Base-by-base conservation (phyloP, 2,888 invertebrate species). In the Athrips mouffetella region DNA sequence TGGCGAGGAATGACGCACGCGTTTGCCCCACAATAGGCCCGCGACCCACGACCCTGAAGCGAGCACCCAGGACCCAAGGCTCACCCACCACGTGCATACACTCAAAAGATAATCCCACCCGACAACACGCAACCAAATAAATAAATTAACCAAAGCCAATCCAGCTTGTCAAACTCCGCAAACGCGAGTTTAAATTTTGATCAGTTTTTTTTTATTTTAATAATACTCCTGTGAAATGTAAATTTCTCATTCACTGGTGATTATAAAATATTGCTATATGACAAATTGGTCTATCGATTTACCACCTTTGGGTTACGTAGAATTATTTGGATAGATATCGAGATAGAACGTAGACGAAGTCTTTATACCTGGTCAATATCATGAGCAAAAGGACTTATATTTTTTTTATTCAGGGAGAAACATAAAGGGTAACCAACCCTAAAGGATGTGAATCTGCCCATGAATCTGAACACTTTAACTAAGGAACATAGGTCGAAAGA, bases 101-200 rank as follows among this genome's bases (percentile, higher is more conserved):
- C 65, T 71, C 71, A 46, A 58, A 50, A 73, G 83, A 82, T 85
- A 83, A 85, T 83, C 85, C 67, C 65, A 51, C 54, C 61, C 63
- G 60, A 74, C 66, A 83, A 75, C 76, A 79, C 71, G 82, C 82
- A 72, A 63, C 59, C 79, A 81, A 85, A 86, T 85, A 85, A 86
- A 86, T 86, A 82, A 84, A 86, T 84, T 84, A 86, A 83, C 74
- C 67, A 66, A 73, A 81, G 67, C 73, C 64, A 55, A 64, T 57
- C 52, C 44, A 13, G 44, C 16, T 31, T 48, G 37, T 48, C 63
- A 65, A 63, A 67, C 64, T 63, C 55, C 59, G 55, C 50, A 56
- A 18, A n/a, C 1, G 10, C 16, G 18, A n/a, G 18, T 35, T 35
- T 35, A 16, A 35, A 35, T n/a, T 33, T 16, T 3, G 4, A 20